Evolutionary conservation across 2,888 invertebrate species (phyloP).

Genomic region (Pterostichus madidus): DNA sequence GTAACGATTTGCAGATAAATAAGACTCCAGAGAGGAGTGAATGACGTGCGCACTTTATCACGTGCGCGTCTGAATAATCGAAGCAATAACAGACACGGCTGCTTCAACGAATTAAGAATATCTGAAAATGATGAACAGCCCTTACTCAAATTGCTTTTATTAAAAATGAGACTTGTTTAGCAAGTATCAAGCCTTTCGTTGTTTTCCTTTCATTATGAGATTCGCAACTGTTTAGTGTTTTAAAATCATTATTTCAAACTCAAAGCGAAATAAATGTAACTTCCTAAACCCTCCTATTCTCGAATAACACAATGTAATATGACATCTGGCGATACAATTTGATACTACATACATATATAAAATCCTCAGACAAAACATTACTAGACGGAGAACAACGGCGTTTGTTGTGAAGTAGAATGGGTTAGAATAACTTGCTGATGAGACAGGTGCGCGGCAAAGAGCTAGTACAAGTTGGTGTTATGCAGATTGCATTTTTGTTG

Average conservation of each 20-base stretch:
- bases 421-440: no score
- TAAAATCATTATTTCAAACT: not conserved
- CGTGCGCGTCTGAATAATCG: constrained; percentile 58
- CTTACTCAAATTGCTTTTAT: constrained; percentile 55
- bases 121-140: constrained; percentile 56
- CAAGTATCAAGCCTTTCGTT: constrained; percentile 9
- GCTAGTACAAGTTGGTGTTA: no score
- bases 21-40: constrained; percentile 58
- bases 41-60: constrained; percentile 53
- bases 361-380: no score
- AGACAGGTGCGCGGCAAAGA: no score
- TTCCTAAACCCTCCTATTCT: no score
- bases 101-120: constrained; percentile 54
- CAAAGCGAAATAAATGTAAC: no score
- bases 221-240: not conserved
- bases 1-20: constrained; percentile 49
- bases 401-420: no score
- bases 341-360: no score
- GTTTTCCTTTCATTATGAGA: not conserved
- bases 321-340: no score
- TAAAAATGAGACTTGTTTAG: constrained; percentile 55
- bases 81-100: constrained; percentile 56
- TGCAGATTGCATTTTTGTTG: no score
- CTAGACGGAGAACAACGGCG: no score
- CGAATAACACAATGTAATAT: no score